phyloP scores from a whole-genome alignment of 2,113 vertebrate genomes.

The Ahaetulla prasina region DNA sequence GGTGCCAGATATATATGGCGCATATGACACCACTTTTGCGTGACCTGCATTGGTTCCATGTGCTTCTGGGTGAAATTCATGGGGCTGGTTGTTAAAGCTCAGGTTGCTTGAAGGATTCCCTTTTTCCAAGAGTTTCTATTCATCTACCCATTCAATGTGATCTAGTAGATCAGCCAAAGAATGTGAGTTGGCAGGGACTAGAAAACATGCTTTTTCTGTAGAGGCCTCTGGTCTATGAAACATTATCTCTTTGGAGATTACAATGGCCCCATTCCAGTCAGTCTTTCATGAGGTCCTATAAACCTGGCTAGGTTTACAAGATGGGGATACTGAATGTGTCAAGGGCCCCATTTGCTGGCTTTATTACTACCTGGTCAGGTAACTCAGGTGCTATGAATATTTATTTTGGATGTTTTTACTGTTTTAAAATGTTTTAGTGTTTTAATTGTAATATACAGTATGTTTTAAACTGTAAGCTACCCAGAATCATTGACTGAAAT shows the following conservation, averaged over 20 bases:
- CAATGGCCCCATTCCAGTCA: neutral
- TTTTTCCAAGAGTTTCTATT: neutral
- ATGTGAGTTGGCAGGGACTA: neutral
- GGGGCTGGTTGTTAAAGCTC: neutral
- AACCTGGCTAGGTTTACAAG: neutral
- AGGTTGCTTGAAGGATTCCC: neutral
- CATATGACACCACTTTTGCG: neutral
- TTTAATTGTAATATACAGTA: neutral
- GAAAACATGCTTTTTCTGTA: neutral
- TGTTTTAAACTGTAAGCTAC: neutral
- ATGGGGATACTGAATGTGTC: neutral
- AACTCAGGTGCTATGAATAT: neutral
- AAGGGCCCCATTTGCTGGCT: neutral
- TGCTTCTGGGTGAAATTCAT: neutral
- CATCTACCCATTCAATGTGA: neutral
- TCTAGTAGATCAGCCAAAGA: neutral
- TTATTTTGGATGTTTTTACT: neutral
- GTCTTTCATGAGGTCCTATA: neutral
- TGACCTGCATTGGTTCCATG: neutral
- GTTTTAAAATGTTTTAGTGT: neutral
- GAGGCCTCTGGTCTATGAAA: neutral
- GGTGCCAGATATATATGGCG: neutral
- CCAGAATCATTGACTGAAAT: neutral
- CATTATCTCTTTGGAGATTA: neutral
- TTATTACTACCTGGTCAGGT: neutral